Conservation (phyloP, 2,797 vertebrate species). For the Lepilemur septentrionalis region DNA sequence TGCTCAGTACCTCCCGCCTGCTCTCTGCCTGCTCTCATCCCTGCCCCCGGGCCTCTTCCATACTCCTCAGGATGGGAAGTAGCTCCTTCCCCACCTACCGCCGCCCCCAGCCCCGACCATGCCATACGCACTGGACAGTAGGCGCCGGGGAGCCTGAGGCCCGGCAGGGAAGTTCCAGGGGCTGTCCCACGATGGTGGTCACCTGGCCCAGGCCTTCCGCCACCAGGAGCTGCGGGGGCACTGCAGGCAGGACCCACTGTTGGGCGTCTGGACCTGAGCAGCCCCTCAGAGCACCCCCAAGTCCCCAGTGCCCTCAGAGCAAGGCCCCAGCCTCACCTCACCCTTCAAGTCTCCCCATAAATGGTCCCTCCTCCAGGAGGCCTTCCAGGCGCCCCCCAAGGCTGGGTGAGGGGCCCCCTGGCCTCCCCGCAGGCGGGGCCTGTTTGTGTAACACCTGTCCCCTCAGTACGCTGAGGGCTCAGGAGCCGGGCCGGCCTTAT, state of each 20-base stretch:
- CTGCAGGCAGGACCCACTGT: conserved; percentile 41
- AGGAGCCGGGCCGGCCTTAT: neutral
- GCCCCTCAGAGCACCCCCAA: neutral
- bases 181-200: conserved; percentile 65
- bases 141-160: conserved; percentile 73
- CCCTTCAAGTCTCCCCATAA: neutral
- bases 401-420: fast-evolving
- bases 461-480: neutral
- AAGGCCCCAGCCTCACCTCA: neutral
- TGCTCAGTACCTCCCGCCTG: neutral
- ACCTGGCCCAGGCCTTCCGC: conserved; percentile 79
- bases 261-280: neutral
- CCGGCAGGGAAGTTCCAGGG: conserved; percentile 82
- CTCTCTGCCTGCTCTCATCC: fast-evolving
- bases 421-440: neutral
- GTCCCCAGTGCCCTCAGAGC: neutral
- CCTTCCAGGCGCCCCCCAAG: neutral
- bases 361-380: neutral
- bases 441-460: neutral
- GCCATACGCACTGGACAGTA: conserved; percentile 79
- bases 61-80: neutral
- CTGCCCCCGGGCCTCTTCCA: fast-evolving
- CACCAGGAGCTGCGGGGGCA: conserved; percentile 80
- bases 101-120: fast-evolving
- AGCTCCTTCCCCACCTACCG: neutral